These are phyloP conservation scores for Telmatherina bonti DNA, from an alignment of 2,797 vertebrate species.

Conservation along the genomic window DNA sequence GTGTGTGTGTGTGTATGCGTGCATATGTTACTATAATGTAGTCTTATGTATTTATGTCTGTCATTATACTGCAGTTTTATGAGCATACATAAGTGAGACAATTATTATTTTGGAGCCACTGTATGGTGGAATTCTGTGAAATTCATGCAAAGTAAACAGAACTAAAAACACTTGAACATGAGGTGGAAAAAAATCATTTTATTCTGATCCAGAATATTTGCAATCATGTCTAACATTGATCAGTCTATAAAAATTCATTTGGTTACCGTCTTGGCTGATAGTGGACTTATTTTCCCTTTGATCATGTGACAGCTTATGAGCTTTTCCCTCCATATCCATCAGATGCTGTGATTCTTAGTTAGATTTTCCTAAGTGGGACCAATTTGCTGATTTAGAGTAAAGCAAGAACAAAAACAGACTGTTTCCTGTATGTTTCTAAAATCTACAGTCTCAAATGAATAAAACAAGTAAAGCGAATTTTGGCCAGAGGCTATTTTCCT, in stretches of 20 bases:
- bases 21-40: conserved; percentile 35
- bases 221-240: neutral
- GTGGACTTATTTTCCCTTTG: conserved; percentile 6
- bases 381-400: conserved; percentile 10
- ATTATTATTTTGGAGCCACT: conserved; percentile 37
- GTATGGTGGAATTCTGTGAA: no score
- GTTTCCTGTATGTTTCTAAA: conserved; percentile 1
- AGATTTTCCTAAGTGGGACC: conserved; percentile 10
- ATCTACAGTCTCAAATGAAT: conserved; percentile 1
- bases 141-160: no score
- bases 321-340: conserved; percentile 10
- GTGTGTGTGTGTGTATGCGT: conserved; percentile 21
- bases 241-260: conserved; percentile 2
- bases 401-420: neutral
- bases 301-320: conserved; percentile 14
- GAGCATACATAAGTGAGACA: conserved; percentile 36
- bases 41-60: conserved; percentile 37
- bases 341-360: conserved; percentile 7
- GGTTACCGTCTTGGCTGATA: neutral
- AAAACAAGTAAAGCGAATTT: conserved; percentile 20
- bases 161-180: neutral
- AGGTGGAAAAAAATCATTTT: no score
- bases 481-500: conserved; percentile 29
- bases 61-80: conserved; percentile 53
- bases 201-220: neutral